Conservation (phyloP, 1,140 invertebrate species). For the Cecropterus lyciades region DNA sequence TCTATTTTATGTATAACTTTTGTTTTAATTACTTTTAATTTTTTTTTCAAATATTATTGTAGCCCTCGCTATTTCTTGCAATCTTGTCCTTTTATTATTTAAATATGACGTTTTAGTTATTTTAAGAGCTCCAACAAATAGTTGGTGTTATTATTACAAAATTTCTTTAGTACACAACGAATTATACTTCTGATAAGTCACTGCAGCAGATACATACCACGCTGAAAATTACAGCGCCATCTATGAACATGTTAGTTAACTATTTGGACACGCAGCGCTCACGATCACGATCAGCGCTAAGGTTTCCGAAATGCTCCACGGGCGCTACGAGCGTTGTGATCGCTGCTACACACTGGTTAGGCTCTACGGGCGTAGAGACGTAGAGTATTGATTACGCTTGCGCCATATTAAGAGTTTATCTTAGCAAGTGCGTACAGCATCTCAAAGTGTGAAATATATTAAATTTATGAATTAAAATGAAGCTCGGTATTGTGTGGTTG, state of each 20-base stretch:
- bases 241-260: constrained; percentile 29
- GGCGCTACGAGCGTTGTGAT: not conserved
- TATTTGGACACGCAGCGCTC: constrained; percentile 3
- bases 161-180: no score
- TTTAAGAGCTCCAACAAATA: no score
- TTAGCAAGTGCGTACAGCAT: constrained; percentile 37
- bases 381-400: constrained; percentile 69
- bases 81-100: no score
- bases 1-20: no score
- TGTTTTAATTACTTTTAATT: no score
- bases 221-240: constrained; percentile 34
- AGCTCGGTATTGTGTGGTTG: constrained; percentile 51
- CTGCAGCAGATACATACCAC: no score
- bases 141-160: no score
- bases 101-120: no score
- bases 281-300: not conserved
- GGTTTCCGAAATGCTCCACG: not conserved
- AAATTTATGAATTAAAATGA: constrained; percentile 52
- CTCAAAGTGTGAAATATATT: constrained; percentile 49
- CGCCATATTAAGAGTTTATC: constrained; percentile 43
- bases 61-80: no score
- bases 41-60: no score
- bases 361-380: constrained; percentile 35
- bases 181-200: no score
- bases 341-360: not conserved